Evolutionary conservation across 2,888 invertebrate genomes (phyloP), one percentile per base, ranked within the genome.

Genomic region (Platycheirus rosarum): DNA sequence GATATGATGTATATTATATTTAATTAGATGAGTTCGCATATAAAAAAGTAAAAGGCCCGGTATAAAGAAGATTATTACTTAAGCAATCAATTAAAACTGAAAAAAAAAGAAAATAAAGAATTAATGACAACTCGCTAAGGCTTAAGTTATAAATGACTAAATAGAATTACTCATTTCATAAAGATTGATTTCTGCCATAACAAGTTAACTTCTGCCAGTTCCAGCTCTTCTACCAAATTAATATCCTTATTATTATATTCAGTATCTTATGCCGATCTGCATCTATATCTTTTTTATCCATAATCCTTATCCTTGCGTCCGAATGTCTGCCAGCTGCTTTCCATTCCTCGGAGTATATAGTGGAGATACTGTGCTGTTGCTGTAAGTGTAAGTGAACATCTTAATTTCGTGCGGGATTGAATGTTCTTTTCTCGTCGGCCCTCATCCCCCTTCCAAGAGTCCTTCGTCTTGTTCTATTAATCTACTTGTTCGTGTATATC

Each of bases 261-360:
- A 32, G 37, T 42, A 70, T 44, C 32, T 26, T 42, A 42, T 7
- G 16, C 62, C 62, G 32, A 26, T 26, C 16, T 65, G 37, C 42
- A 60, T 69, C 23, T 60, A 60, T 60, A 49, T 80, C 29, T 69
- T 60, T n/a, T 69, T 37, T 62, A 65, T 70, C 51, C 63, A 75
- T 68, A 55, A 63, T 63, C 63, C 66, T 55, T 57, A 80, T 76
- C 26, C 53, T 23, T 66, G 37, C 51, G 40, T 68, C 51, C 55
- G 46, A 77, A 77, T 68, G 35, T 57, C 55, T 69, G 49, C 55
- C 77, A 77, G 66, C 37, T 76, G 70, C 26, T 66, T 60, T 62
- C 35, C 63, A 46, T 71, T 68, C 55, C 14, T 11, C 44, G 32
- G 14, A 57, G n/a, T n/a, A n/a, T n/a, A n/a, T n/a, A n/a, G n/a